Percentiles rank a stretch among this genome's conserved stretches.
phyloP scores from a whole-genome alignment of 1,140 invertebrate genomes.

The Drosophila pallidifrons region DNA sequence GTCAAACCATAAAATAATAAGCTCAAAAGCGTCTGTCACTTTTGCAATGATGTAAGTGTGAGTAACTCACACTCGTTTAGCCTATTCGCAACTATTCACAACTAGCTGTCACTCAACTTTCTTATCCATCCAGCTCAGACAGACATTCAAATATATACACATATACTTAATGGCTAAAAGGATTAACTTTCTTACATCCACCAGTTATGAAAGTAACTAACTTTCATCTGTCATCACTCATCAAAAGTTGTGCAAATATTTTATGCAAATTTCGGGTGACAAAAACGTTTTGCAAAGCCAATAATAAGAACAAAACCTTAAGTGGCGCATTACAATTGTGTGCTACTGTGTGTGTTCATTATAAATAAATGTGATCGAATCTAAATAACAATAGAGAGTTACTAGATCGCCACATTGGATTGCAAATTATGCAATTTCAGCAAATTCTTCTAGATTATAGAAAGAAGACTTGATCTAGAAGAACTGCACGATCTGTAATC shows the following conservation, averaged over 20 bases:
- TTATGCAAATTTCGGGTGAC: not conserved
- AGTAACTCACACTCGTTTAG: not conserved
- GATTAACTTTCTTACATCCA: constrained; percentile 30
- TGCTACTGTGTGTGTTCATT: not conserved
- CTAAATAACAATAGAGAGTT: not conserved
- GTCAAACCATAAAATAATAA: not conserved
- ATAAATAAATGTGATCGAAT: not conserved
- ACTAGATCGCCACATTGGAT: not conserved
- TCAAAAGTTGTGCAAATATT: not conserved
- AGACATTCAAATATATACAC: constrained; percentile 22
- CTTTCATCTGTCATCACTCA: constrained; percentile 21
- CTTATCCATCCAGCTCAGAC: not conserved
- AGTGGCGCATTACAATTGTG: too few relatives aligned
- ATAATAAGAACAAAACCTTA: too few relatives aligned
- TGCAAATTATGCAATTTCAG: not conserved
- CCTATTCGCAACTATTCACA: constrained; percentile 5
- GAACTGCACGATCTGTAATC: constrained; percentile 3
- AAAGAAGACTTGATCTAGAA: not conserved
- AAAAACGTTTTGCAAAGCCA: too few relatives aligned
- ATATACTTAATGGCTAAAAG: constrained; percentile 28
- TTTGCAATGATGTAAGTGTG: constrained; percentile 10
- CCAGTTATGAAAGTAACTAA: constrained; percentile 23
- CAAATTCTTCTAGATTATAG: not conserved
- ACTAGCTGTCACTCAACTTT: constrained; percentile 9
- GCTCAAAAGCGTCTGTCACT: constrained; percentile 1